Percentiles rank a stretch among this genome's conserved stretches.
Conservation (phyloP, 1,140 invertebrate genomes). For the Holotrichia oblita region DNA sequence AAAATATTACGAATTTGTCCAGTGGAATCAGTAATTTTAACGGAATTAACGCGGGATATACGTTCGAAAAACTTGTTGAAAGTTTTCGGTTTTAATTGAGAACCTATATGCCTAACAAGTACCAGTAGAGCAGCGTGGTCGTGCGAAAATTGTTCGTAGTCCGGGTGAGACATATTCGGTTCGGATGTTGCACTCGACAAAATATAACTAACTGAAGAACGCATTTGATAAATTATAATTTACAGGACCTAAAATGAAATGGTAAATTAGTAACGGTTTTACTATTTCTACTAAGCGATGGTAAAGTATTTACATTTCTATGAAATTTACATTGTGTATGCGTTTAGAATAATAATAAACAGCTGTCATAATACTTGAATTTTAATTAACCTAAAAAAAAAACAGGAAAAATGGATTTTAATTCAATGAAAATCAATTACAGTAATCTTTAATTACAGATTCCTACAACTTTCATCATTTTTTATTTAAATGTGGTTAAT, state of each 20-base stretch:
- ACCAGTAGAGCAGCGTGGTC: slow-evolving; percentile 90
- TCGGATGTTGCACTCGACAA: slow-evolving; percentile 77
- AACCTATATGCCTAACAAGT: slow-evolving; percentile 86
- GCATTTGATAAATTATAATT: slow-evolving; percentile 66
- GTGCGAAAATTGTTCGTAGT: slow-evolving; percentile 90
- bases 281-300: background rate
- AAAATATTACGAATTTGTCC: slow-evolving; percentile 79
- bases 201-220: slow-evolving; percentile 84
- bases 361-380: background rate
- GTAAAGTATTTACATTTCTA: slow-evolving; percentile 31
- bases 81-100: slow-evolving; percentile 74
- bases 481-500: too few species aligned
- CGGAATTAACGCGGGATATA: slow-evolving; percentile 74
- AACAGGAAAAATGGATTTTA: background rate
- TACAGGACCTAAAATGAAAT: background rate
- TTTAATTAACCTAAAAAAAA: background rate
- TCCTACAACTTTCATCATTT: background rate
- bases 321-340: slow-evolving; percentile 18
- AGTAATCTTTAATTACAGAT: background rate
- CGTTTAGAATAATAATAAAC: slow-evolving; percentile 14
- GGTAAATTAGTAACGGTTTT: background rate
- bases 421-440: too few species aligned
- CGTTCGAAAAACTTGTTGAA: slow-evolving; percentile 85
- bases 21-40: slow-evolving; percentile 78
- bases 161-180: slow-evolving; percentile 90